A percentile compares a stretch with the other conserved stretches of the same genome.
These are phyloP conservation scores for Tipula vernalis DNA, from an alignment of 2,888 invertebrate species.

Conservation along the genomic window DNA sequence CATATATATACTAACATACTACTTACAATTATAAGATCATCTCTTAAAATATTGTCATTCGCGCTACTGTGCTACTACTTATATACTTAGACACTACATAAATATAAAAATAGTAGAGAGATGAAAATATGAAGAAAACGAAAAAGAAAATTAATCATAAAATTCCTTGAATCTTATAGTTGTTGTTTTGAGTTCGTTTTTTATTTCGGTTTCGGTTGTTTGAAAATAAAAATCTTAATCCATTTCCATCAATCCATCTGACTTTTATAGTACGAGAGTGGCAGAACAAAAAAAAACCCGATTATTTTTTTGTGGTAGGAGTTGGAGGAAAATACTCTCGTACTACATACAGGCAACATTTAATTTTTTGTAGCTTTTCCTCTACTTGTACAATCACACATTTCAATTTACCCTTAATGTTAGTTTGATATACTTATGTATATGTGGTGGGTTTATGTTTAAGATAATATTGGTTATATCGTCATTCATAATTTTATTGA, in stretches of 20 bases:
- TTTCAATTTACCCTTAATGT: not conserved
- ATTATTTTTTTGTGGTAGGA: not conserved
- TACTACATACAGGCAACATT: not conserved
- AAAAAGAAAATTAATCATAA: not conserved
- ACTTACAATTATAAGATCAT: not conserved
- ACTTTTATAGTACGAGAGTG: not conserved
- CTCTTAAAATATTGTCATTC: slow-evolving; percentile 4
- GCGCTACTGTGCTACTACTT: not conserved
- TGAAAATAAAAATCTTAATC: slow-evolving; percentile 4
- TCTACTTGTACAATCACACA: not conserved
- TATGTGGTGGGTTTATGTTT: not conserved
- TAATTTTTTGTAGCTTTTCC: not conserved
- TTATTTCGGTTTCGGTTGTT: not conserved
- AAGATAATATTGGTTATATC: not conserved
- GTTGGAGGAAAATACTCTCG: not conserved
- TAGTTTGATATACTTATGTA: not conserved
- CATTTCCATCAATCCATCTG: not conserved
- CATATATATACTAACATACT: not conserved
- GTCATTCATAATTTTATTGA: not conserved
- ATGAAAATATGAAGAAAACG: not conserved
- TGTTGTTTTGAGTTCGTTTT: not conserved
- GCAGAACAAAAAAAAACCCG: not conserved
- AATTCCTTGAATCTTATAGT: not conserved
- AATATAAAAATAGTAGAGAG: not conserved
- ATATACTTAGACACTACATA: not conserved